Evolutionary conservation across 1,140 invertebrate genomes (phyloP), one percentile per base, ranked within the genome.

Genomic region (Halyomorpha halys): DNA sequence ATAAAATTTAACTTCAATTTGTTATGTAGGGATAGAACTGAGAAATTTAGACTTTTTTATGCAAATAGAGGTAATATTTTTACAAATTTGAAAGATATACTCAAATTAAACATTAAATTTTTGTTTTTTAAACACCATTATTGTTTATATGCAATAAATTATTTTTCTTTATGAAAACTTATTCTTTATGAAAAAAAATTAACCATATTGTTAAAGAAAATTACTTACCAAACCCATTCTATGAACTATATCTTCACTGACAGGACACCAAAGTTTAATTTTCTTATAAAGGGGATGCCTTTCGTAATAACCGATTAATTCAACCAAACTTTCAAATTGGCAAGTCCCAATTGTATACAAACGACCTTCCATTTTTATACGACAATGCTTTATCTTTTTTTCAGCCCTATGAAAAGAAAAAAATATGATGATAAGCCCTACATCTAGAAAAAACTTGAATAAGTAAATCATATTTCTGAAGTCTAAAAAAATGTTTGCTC

Each of bases 351-450:
- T 91, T 0, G 86, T 86, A 72, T 91, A 98, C 0, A 96, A 73
- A 0, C 94, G 80, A 4, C 92, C 94, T 73, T 97, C 94, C 49
- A 89, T 79, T 74, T 90, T 90, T 27, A 98, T 92, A 60, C 90
- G 82, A 75, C 95, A 98, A 73, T 97, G 94, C 72, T 97, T 97
- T 62, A 97, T 95, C 76, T 92, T 89, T 21, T 86, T 88, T 71
- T 95, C 91, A 23, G 90, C 90, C 71, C 91, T 93, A 71, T 65
- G 34, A 39, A 39, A 39, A 9, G 11, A 6, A 1, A 39, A 39
- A 39, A 39, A 39, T 13, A 39, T 39, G 11, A 11, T 11, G 1
- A 39, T 39, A 13, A 39, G 34, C 4, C 3, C 21, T 6, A 18
- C 1, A 1, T 25, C 4, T 1, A 68, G 69, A 70, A 67, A 63